These are phyloP conservation scores for Smittia sp. DNA, from an alignment of 2,888 invertebrate genomes.

Conservation along the genomic window DNA sequence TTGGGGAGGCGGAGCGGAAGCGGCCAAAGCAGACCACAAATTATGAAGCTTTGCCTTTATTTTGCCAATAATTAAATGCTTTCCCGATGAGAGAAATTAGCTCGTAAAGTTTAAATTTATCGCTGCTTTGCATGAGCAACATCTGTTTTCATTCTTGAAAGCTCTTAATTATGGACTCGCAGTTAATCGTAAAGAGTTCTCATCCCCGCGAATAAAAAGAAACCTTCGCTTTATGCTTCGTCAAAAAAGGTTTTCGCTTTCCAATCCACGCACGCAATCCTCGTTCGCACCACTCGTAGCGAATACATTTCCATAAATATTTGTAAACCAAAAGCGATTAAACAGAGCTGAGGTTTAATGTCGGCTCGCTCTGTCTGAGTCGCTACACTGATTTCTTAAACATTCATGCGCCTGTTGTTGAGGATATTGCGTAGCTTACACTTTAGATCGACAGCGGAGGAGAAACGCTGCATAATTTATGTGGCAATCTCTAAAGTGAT, in stretches of 20 bases:
- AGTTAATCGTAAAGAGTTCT: not conserved
- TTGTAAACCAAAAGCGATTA: too few species aligned
- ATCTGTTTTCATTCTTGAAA: constrained; percentile 30
- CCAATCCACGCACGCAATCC: too few species aligned
- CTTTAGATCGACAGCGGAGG: too few species aligned
- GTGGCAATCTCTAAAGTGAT: too few species aligned
- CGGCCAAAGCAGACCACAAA: not conserved
- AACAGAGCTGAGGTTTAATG: too few species aligned
- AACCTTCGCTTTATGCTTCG: not conserved
- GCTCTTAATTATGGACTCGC: constrained; percentile 11
- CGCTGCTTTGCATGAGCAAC: constrained; percentile 22
- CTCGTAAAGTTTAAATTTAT: constrained; percentile 38
- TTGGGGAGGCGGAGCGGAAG: not conserved
- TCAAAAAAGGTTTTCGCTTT: not conserved
- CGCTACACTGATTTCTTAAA: too few species aligned
- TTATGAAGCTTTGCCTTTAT: not conserved
- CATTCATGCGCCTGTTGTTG: too few species aligned
- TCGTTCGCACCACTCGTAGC: too few species aligned
- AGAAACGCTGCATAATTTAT: too few species aligned
- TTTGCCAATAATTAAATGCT: constrained; percentile 19
- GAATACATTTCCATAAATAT: too few species aligned
- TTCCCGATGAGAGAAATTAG: not conserved
- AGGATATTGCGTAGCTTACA: too few species aligned
- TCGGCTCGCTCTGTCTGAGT: too few species aligned
- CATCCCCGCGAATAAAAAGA: not conserved